Base-by-base conservation (phyloP, 1,140 invertebrate species). In the Lerema accius region DNA sequence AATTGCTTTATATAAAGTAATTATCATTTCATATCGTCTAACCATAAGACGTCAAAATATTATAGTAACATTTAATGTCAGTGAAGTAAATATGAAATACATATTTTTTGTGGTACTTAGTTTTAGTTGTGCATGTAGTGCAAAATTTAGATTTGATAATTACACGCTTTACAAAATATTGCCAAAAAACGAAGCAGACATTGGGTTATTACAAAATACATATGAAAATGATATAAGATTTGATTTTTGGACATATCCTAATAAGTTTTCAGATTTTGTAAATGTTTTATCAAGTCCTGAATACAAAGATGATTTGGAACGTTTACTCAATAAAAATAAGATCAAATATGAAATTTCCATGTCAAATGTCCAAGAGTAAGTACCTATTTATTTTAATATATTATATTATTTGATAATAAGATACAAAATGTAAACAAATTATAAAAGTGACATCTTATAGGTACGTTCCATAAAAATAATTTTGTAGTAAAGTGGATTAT, bases 331-430 rank as follows among this genome's bases (percentile, higher is more conserved):
- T 9, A 7, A 28, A 0, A 63, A 81, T 65, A 55, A 59, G 15
- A 78, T 90, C 10, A 64, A 76, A 14, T 84, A 71, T 63, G 58
- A 67, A 35, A 61, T 88, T 6, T 63, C 74, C 9, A 63, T 82
- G 48, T 11, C 65, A 16, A 86, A 86, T 67, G 71, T 90, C 58
- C 87, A 90, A 74, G 74, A 84, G 85, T 90, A 71, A 86, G 85
- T 89, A 69, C 10, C 11, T 32, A 15, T 58, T 62, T 63, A 11
- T 4, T 13, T 32, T 9, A 16, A 42, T 61, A n/a, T n/a, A n/a
- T n/a, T n/a, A n/a, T n/a, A n/a, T n/a, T n/a, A n/a, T n/a, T n/a
- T n/a, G n/a, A n/a, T n/a, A n/a, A n/a, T n/a, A n/a, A n/a, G n/a
- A n/a, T n/a, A 48, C 39, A 15, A 50, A 6, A 59, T 42, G n/a